Evolutionary conservation across 1,140 invertebrate genomes (phyloP), one percentile per base, ranked within the genome.

Genomic region (Wiebesia pumilae): DNA sequence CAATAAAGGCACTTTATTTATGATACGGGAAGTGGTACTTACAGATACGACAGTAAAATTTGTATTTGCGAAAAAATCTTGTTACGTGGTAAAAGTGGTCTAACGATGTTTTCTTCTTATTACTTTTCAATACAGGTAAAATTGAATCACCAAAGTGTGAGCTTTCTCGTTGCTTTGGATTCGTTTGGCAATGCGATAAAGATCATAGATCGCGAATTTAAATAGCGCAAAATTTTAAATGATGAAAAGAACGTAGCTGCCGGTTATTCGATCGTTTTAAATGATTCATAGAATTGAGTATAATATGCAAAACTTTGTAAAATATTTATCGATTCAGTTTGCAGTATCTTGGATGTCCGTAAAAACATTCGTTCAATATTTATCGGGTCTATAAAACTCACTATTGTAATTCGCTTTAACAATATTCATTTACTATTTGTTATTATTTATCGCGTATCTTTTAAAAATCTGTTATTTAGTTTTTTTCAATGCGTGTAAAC

Each of bases 51-150:
- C 62, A 16, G 1, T 81, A 9, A 81, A 81, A 81, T 65, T 35
- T 62, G 78, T 80, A 35, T 80, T 89, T 79, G 88, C 83, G 67
- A 87, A 87, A 67, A 88, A 81, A 58, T 85, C 85, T 86, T 77
- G 88, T 71, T 82, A 69, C 54, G 62, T 33, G 0, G 9, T 75
- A 19, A 51, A 69, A 69, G 67, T 40, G 10, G 33, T 79, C 40
- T 84, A 83, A 35, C 35, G 78, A 65, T 75, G 38, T 65, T 69
- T 69, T 83, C 71, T 27, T 27, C 1, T 35, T 33, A 79, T 54
- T 79, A 79, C 33, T 79, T 78, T 19, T 79, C 30, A 54, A 35
- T 35, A 54, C 33, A 12, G 14, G 27, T 35, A 54, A 79, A 79
- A 54, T 79, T 79, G 43, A 54, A 79, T 79, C 54, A 79, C 47